These are phyloP conservation scores for Podotricha telesiphe DNA, from an alignment of 2,888 invertebrate species.

Conservation along the genomic window DNA sequence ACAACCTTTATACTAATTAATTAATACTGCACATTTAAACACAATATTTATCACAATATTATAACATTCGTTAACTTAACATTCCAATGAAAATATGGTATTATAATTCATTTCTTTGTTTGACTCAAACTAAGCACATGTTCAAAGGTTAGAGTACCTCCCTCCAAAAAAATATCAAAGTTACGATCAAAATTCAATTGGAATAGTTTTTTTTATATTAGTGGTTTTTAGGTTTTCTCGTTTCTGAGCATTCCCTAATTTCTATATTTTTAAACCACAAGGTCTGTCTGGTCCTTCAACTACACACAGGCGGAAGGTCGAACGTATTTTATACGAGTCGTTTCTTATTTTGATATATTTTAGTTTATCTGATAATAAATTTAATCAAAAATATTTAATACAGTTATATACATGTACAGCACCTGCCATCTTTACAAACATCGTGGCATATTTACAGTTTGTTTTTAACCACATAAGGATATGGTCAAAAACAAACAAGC, in stretches of 20 bases:
- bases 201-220: too few species aligned
- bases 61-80: slow-evolving; percentile 4
- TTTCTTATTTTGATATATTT: background rate
- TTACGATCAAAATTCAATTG: too few species aligned
- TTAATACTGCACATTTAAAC: background rate
- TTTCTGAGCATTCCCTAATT: too few species aligned
- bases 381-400: background rate
- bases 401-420: too few species aligned
- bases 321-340: background rate
- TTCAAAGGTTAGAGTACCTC: slow-evolving; percentile 14
- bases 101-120: slow-evolving; percentile 6
- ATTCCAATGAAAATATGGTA: slow-evolving; percentile 9
- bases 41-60: background rate
- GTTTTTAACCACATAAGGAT: too few species aligned
- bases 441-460: too few species aligned
- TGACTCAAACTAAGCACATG: background rate
- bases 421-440: too few species aligned
- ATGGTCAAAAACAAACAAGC: too few species aligned
- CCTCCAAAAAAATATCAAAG: too few species aligned
- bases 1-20: too few species aligned
- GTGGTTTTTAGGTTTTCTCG: too few species aligned
- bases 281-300: slow-evolving; percentile 1
- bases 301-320: background rate
- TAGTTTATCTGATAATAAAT: background rate
- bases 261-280: slow-evolving; percentile 28